Evolutionary conservation across 2,113 vertebrate genomes (phyloP).

Genomic region (Asarcornis scutulata): DNA sequence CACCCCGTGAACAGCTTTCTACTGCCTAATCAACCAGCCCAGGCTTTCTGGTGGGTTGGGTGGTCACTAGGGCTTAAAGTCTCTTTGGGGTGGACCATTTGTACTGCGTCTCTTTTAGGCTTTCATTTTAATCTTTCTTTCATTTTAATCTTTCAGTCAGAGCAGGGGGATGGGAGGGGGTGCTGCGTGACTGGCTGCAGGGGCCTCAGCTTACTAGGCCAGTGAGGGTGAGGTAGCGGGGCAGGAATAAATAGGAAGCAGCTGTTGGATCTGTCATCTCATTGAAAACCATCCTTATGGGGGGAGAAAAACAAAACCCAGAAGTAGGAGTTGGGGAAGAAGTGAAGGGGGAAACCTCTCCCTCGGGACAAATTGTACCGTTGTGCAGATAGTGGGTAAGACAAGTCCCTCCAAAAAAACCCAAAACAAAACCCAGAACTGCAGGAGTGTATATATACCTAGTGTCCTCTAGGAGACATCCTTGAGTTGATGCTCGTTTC

Average conservation of each 20-base stretch:
- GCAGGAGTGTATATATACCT: rapidly evolving
- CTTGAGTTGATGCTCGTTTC: neutral
- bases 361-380: neutral
- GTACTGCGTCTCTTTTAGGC: too few species aligned
- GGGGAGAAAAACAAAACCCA: too few species aligned
- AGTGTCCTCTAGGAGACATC: neutral
- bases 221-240: neutral
- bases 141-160: too few species aligned
- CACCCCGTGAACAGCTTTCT: neutral
- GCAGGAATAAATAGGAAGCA: neutral
- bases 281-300: neutral
- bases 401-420: neutral
- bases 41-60: neutral
- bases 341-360: neutral
- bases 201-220: neutral
- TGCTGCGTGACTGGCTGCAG: neutral
- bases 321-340: neutral
- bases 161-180: neutral
- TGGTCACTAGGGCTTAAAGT: too few species aligned
- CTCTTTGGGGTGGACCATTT: too few species aligned
- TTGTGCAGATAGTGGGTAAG: neutral
- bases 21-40: neutral
- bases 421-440: neutral
- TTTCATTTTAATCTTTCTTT: too few species aligned
- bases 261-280: neutral